Evolutionary conservation across 2,888 invertebrate species (phyloP).

Genomic region (Lepidocyrtinus sp.): DNA sequence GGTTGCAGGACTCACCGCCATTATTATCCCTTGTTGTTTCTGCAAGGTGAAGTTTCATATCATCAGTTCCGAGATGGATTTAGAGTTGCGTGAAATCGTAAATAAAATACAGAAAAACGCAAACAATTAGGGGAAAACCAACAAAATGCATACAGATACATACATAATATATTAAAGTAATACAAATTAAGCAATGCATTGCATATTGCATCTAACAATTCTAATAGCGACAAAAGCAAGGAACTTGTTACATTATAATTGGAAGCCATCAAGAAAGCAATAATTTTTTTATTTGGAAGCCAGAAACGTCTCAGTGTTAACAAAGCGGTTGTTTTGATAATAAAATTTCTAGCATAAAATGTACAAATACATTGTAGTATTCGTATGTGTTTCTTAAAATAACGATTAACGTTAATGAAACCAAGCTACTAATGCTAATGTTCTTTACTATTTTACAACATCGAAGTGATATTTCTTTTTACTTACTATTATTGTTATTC

Average conservation of each 20-base stretch:
- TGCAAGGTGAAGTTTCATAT: conserved; percentile 34
- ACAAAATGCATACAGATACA: neutral
- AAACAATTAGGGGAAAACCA: neutral
- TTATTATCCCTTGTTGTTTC: conserved; percentile 61
- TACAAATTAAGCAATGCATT: neutral
- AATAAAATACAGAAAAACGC: neutral
- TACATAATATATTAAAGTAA: neutral
- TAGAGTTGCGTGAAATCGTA: conserved; percentile 17
- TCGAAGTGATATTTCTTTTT: no score
- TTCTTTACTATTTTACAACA: no score
- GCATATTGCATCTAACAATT: no score
- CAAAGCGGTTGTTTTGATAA: no score
- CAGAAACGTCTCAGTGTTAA: neutral
- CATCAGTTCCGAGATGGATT: conserved; percentile 6
- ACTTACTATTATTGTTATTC: no score
- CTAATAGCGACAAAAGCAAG: no score
- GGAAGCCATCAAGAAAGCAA: neutral
- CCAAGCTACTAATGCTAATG: no score
- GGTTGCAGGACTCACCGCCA: conserved; percentile 54
- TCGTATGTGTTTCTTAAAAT: no score
- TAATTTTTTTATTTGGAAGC: neutral
- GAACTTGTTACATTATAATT: no score
- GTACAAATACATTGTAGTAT: no score
- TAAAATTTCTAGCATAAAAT: no score
- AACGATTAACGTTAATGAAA: no score